Conservation (phyloP, 2,888 invertebrate genomes). For the Sinelater perroti region DNA sequence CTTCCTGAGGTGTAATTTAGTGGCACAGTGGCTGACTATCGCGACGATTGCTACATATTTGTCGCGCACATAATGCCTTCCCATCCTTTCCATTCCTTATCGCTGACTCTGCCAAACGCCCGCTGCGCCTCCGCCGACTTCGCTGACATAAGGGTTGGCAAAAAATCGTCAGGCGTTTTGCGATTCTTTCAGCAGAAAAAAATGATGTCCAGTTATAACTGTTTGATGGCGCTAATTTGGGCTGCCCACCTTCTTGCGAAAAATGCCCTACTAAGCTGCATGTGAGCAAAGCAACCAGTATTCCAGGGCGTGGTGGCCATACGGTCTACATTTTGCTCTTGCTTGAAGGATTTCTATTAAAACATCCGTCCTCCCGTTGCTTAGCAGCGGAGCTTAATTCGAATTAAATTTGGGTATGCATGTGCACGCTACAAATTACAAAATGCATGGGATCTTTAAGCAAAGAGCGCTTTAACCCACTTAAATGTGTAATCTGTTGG, state of each 20-base stretch:
- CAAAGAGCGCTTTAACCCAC: too few relatives aligned
- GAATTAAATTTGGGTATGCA: constrained; percentile 23
- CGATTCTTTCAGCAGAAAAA: constrained; percentile 21
- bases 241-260: constrained; percentile 23
- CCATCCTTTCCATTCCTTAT: constrained; percentile 43
- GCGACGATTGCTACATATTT: constrained; percentile 49
- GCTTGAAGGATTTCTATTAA: constrained; percentile 19
- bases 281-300: constrained; percentile 26
- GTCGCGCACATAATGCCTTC: constrained; percentile 46
- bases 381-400: constrained; percentile 22
- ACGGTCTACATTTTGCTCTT: constrained; percentile 7
- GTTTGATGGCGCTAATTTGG: constrained; percentile 27
- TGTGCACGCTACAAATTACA: constrained; percentile 4
- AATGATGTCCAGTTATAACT: constrained; percentile 35
- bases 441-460: neutral
- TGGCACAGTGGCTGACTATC: constrained; percentile 42
- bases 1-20: constrained; percentile 42
- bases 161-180: constrained; percentile 28
- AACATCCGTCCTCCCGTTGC: neutral
- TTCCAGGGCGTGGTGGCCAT: constrained; percentile 3
- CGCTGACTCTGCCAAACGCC: constrained; percentile 48
- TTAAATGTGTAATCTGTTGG: too few relatives aligned
- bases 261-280: constrained; percentile 27
- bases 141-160: constrained; percentile 29
- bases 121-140: constrained; percentile 26